Base-by-base conservation (phyloP, 2,113 vertebrate species). In the Sorex fumeus region DNA sequence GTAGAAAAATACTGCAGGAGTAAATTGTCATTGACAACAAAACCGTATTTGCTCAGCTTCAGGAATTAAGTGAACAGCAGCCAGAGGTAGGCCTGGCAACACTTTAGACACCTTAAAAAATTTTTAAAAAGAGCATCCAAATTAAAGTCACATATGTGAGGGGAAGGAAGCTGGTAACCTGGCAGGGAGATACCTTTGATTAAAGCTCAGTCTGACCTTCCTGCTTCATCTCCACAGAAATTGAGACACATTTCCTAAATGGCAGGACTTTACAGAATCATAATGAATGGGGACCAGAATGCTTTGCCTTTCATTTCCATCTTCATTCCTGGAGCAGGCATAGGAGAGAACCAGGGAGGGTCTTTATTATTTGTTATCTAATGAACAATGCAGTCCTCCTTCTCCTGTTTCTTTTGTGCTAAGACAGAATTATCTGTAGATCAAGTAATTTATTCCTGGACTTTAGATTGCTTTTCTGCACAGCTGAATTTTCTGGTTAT, bases 151-250 rank as follows among this genome's bases (percentile, higher is more conserved):
- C 89, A 57, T 74, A 21, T 27, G 8, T 27, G 60, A 87, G 71
- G n/a, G 53, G 81, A 82, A 60, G 90, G 36, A 84, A 83, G 83
- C 19, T 32, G 75, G 8, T 27, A 1, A 27, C 60, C 75, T 3
- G 28, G 28, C 78, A 88, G 69, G 75, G 84, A 45, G 32, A 53
- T 93, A 70, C 87, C 87, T 93, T 92, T 95, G 95, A 95, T 96
- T 95, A 96, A 94, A 94, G 91, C 93, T 91, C 84, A 84, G 84
- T 53, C 94, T 93, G 96, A 95, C 94, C 93, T 96, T 96, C 95
- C 84, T 77, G 92, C 32, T 64, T 88, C 74, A 93, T 95, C 93
- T 89, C 81, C 92, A 84, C 34, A 11, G 79, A 93, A 94, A 95
- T 79, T 82, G 60, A 91, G n/a, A 82, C 50, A 77, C 87, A 16